Conservation (phyloP, 2,113 vertebrate species). For the Euleptes europaea region DNA sequence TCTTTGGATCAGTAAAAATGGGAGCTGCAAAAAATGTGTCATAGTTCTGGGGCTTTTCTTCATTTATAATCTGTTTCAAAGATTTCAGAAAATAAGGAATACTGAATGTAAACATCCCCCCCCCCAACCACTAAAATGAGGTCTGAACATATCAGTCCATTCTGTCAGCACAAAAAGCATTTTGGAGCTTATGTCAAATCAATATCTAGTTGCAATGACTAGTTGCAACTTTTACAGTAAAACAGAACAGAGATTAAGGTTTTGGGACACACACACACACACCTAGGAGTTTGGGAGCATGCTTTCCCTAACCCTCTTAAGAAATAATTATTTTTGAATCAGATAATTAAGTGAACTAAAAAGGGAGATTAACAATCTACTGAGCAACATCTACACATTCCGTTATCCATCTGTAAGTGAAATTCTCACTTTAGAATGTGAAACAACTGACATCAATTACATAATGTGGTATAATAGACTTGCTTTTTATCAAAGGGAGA, state of each 20-base stretch:
- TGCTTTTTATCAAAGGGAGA: too few relatives aligned
- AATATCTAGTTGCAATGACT: neutral
- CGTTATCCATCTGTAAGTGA: neutral
- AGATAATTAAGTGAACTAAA: too few relatives aligned
- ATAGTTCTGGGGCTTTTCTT: neutral
- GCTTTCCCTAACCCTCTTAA: neutral
- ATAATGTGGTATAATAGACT: too few relatives aligned
- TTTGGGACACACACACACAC: neutral
- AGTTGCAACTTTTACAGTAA: neutral
- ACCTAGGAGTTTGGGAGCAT: neutral
- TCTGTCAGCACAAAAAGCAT: neutral
- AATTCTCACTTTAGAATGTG: too few relatives aligned
- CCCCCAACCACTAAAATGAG: neutral
- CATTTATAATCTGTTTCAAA: neutral
- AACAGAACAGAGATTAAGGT: neutral
- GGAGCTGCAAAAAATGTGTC: neutral
- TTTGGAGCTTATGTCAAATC: neutral
- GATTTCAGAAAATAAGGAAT: neutral
- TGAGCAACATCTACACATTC: neutral
- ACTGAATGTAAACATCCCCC: neutral
- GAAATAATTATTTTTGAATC: neutral
- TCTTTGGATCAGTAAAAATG: constrained; percentile 9
- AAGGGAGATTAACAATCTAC: neutral
- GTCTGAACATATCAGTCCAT: neutral
- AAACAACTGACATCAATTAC: too few relatives aligned